Evolutionary conservation across 1,140 invertebrate species (phyloP).

Genomic region (Drosophila miranda): DNA sequence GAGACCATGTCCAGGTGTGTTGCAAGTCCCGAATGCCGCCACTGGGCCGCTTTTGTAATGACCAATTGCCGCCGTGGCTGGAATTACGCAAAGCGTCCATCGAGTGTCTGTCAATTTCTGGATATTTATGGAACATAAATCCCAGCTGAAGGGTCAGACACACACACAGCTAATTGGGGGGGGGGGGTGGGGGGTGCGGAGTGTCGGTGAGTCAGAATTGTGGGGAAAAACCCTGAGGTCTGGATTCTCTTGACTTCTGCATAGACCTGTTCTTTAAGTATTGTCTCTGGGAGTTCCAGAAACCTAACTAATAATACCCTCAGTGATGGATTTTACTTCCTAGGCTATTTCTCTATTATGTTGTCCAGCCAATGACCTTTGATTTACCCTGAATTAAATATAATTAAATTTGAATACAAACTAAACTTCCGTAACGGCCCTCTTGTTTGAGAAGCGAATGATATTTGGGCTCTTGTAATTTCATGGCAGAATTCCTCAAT

Average conservation of each 20-base stretch:
- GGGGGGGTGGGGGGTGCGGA: too few relatives aligned
- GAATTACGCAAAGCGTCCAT: constrained; percentile 13
- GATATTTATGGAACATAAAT: constrained; percentile 50
- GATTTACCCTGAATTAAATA: neutral
- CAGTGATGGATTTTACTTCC: too few relatives aligned
- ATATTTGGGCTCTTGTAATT: constrained; percentile 43
- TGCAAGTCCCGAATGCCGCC: too few relatives aligned
- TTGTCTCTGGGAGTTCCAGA: too few relatives aligned
- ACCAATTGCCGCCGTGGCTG: constrained; percentile 24
- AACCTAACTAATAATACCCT: too few relatives aligned
- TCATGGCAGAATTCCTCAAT: constrained; percentile 65
- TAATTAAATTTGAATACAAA: constrained; percentile 24
- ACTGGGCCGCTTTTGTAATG: constrained; percentile 1
- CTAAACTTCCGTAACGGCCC: constrained; percentile 27
- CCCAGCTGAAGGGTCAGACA: constrained; percentile 41
- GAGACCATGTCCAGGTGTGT: too few relatives aligned
- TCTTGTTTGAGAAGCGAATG: constrained; percentile 4
- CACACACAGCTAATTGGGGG: constrained; percentile 28
- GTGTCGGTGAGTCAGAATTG: neutral
- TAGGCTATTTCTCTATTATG: too few relatives aligned
- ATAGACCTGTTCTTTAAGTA: too few relatives aligned
- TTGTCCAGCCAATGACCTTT: constrained; percentile 15
- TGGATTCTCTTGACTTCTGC: too few relatives aligned
- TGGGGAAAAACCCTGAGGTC: too few relatives aligned
- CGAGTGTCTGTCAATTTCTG: constrained; percentile 40